Evolutionary conservation across 2,888 invertebrate genomes (phyloP).

Genomic region (Leuctra nigra): DNA sequence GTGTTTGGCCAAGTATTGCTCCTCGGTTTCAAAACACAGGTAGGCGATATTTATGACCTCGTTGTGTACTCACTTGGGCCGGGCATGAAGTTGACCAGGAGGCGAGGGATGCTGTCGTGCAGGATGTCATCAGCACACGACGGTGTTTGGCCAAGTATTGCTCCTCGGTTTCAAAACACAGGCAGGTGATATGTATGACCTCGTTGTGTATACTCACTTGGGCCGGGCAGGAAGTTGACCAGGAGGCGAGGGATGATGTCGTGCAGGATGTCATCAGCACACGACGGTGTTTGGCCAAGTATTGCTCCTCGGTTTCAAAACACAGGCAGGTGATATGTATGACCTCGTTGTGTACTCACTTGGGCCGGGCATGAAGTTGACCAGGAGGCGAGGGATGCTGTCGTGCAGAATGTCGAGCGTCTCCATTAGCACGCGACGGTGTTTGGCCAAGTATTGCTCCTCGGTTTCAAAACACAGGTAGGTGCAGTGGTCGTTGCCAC

Average conservation of each 20-base stretch:
- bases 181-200: no score
- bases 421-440: conserved; percentile 6
- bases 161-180: no score
- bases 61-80: conserved; percentile 29
- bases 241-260: conserved; percentile 54
- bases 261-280: conserved; percentile 45
- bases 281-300: no score
- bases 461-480: conserved; percentile 19
- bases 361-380: conserved; percentile 28
- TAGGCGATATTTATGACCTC: no score
- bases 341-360: conserved; percentile 22
- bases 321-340: no score
- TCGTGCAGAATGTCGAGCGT: conserved; percentile 26
- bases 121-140: no score
- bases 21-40: no score
- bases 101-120: conserved; percentile 27
- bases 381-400: conserved; percentile 28
- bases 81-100: conserved; percentile 28
- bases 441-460: background rate
- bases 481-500: conserved; percentile 29
- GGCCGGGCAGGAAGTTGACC: conserved; percentile 48
- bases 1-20: no score
- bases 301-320: no score
- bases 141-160: no score
- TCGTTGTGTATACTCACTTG: no score